Conservation (phyloP, 2,797 vertebrate species). For the Pangasius sanitwongsei region DNA sequence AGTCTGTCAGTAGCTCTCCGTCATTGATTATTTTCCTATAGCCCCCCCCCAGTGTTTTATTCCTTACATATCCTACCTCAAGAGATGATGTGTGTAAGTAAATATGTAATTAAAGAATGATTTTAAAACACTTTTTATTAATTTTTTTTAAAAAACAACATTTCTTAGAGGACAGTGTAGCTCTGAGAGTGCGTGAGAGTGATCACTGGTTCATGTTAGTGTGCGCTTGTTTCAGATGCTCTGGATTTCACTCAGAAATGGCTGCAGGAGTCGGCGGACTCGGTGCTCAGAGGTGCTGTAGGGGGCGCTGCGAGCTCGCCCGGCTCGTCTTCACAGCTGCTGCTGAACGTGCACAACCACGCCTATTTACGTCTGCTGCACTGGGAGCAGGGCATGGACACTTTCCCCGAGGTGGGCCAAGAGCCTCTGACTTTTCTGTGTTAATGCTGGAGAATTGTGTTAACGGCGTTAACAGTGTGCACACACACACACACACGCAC, state of each 20-base stretch:
- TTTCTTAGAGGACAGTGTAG: not conserved
- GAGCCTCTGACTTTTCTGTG: not conserved
- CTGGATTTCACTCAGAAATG: conserved; percentile 90
- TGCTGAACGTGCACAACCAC: conserved; percentile 79
- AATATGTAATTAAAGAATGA: not conserved
- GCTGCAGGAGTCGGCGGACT: conserved; percentile 84
- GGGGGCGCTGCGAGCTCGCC: conserved; percentile 59
- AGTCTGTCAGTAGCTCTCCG: not conserved
- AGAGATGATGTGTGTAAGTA: not conserved
- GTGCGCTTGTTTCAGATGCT: conserved; percentile 74
- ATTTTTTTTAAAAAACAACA: not conserved
- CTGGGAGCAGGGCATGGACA: conserved; percentile 85
- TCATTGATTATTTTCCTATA: not conserved
- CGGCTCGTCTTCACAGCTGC: conserved; percentile 57
- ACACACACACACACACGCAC: not conserved
- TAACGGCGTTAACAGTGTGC: not conserved
- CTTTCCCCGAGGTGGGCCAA: conserved; percentile 90
- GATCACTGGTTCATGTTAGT: not conserved
- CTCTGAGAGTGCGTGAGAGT: not conserved
- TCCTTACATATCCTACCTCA: not conserved
- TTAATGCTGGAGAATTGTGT: not conserved
- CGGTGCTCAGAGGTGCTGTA: conserved; percentile 64
- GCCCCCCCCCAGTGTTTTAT: not conserved
- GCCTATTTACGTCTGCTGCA: conserved; percentile 90
- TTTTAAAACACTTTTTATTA: not conserved